Conservation (phyloP, 1,140 invertebrate genomes). For the Magallana gigas region DNA sequence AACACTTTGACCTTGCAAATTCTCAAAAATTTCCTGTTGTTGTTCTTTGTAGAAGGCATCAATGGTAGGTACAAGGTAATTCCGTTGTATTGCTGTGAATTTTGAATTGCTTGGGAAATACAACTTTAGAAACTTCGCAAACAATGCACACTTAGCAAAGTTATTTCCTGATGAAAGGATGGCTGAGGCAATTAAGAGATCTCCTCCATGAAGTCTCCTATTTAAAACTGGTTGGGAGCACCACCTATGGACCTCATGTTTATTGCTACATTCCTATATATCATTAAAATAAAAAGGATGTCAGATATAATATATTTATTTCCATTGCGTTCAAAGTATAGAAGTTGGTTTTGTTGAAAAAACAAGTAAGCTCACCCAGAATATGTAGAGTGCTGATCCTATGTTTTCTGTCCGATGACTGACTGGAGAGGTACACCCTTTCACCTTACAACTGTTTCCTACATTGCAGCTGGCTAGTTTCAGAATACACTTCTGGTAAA, state of each 20-base stretch:
- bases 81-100: constrained; percentile 6
- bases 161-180: constrained; percentile 38
- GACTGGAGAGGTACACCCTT: too few species aligned
- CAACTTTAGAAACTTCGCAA: constrained; percentile 28
- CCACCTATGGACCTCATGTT: constrained; percentile 28
- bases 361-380: constrained; percentile 18
- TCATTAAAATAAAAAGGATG: background rate
- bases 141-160: constrained; percentile 14
- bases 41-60: constrained; percentile 8
- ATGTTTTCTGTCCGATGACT: background rate
- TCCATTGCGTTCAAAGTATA: too few species aligned
- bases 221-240: constrained; percentile 43
- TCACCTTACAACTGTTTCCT: background rate
- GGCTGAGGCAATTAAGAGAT: constrained; percentile 16
- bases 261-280: constrained; percentile 24
- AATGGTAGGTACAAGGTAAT: constrained; percentile 39
- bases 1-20: background rate
- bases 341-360: background rate
- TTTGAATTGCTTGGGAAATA: background rate
- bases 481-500: constrained; percentile 2
- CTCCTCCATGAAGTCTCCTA: constrained; percentile 30
- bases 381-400: constrained; percentile 18
- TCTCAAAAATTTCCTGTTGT: background rate
- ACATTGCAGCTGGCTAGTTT: background rate
- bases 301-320: background rate